phyloP scores from a whole-genome alignment of 2,113 vertebrate genomes.

The Limanda limanda region DNA sequence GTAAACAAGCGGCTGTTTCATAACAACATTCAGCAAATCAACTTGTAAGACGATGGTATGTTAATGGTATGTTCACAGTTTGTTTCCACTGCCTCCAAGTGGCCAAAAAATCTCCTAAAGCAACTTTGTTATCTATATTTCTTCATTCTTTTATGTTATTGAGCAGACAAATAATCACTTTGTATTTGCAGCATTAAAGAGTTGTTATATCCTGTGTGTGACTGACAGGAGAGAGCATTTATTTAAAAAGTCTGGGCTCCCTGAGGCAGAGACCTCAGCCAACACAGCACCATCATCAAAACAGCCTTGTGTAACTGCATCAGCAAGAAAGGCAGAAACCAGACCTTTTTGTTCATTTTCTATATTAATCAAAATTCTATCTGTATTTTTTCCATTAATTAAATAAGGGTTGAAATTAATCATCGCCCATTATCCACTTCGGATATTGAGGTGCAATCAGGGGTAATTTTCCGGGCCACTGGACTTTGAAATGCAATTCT shows the following conservation, averaged over 20 bases:
- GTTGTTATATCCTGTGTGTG: background rate
- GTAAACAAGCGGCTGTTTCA: background rate
- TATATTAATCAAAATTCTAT: background rate
- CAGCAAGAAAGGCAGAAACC: background rate
- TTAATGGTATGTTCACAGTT: background rate
- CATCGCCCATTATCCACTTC: background rate
- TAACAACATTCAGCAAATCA: background rate
- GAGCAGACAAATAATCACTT: background rate
- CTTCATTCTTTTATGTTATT: background rate
- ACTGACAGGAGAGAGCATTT: constrained; percentile 50
- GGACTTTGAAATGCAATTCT: constrained; percentile 44
- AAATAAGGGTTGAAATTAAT: constrained; percentile 18
- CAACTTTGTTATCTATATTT: no score
- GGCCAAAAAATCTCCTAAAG: no score
- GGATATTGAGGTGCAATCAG: constrained; percentile 8
- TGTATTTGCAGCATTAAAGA: background rate
- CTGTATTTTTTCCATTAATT: background rate
- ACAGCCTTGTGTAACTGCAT: constrained; percentile 2
- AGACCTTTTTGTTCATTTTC: background rate
- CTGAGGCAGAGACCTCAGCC: constrained; percentile 6
- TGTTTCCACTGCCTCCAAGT: background rate
- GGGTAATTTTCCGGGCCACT: constrained; percentile 43
- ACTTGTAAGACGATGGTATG: no score
- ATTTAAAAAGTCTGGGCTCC: constrained; percentile 48
- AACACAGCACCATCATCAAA: constrained; percentile 11